phyloP scores from a whole-genome alignment of 2,113 vertebrate species.

The Oryzias curvinotus region DNA sequence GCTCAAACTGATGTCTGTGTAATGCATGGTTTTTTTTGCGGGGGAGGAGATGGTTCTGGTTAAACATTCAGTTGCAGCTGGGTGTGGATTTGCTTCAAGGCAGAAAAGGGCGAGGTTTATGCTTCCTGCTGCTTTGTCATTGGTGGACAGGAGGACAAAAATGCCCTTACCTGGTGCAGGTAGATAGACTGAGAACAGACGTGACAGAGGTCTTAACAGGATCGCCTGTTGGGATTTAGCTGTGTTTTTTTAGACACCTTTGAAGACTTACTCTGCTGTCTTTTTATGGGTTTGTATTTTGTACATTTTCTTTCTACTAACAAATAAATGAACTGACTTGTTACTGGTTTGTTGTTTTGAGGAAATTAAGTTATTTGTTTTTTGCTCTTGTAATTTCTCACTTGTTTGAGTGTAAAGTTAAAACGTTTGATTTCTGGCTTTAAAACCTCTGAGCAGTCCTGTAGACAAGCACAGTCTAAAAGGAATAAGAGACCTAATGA shows the following conservation, averaged over 20 bases:
- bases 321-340: too few species aligned
- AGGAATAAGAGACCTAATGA: too few species aligned
- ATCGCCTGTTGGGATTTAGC: slow-evolving; percentile 42
- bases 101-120: slow-evolving; percentile 46
- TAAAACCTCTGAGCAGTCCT: too few species aligned
- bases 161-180: slow-evolving; percentile 73
- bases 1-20: slow-evolving; percentile 23
- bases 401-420: slow-evolving; percentile 13
- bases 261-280: background rate
- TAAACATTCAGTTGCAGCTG: slow-evolving; percentile 23
- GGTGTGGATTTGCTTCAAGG: slow-evolving; percentile 58
- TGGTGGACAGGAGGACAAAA: slow-evolving; percentile 74
- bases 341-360: too few species aligned
- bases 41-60: slow-evolving; percentile 29
- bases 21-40: slow-evolving; percentile 16
- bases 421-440: background rate
- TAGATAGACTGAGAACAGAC: slow-evolving; percentile 67
- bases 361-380: background rate
- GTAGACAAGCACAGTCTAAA: too few species aligned
- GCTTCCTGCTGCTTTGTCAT: slow-evolving; percentile 51
- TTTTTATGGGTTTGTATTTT: slow-evolving; percentile 44
- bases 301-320: too few species aligned
- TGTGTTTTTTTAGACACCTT: slow-evolving; percentile 6
- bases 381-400: slow-evolving; percentile 14
- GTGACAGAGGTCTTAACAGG: slow-evolving; percentile 20